These are phyloP conservation scores for Ammodytes dubius DNA, from an alignment of 2,113 vertebrate species.

Conservation along the genomic window DNA sequence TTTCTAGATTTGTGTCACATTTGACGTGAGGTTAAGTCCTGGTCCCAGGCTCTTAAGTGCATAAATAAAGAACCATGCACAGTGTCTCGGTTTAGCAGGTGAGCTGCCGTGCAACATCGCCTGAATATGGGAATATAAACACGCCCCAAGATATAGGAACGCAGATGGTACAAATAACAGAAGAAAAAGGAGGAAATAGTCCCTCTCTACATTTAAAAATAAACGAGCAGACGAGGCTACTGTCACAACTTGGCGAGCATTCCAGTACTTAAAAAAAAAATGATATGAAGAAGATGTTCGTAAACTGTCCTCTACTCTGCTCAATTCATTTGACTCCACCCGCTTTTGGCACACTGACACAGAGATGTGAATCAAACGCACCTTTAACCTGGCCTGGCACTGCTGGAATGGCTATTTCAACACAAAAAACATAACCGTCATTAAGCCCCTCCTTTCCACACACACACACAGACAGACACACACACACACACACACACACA, in stretches of 20 bases:
- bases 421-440: not conserved
- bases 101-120: slow-evolving; percentile 55
- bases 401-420: slow-evolving; percentile 46
- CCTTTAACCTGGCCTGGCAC: slow-evolving; percentile 62
- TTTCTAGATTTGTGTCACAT: not conserved
- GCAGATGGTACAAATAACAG: not conserved
- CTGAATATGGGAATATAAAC: slow-evolving; percentile 39
- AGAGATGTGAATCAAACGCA: slow-evolving; percentile 41
- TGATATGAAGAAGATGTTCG: not conserved
- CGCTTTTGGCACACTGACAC: slow-evolving; percentile 72
- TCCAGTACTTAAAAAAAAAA: slow-evolving; percentile 21
- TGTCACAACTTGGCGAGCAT: slow-evolving; percentile 19
- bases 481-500: too few relatives aligned
- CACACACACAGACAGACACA: too few relatives aligned
- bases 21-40: not conserved
- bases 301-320: slow-evolving; percentile 27
- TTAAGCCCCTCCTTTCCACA: not conserved
- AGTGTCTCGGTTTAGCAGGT: slow-evolving; percentile 58
- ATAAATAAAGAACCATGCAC: slow-evolving; percentile 50
- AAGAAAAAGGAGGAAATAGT: not conserved
- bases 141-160: slow-evolving; percentile 2
- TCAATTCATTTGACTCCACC: slow-evolving; percentile 34
- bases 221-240: not conserved
- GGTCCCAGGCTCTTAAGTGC: slow-evolving; percentile 14
- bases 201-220: slow-evolving; percentile 16